Conservation (phyloP, 2,888 invertebrate genomes). For the Caenorhabditis plicata region DNA sequence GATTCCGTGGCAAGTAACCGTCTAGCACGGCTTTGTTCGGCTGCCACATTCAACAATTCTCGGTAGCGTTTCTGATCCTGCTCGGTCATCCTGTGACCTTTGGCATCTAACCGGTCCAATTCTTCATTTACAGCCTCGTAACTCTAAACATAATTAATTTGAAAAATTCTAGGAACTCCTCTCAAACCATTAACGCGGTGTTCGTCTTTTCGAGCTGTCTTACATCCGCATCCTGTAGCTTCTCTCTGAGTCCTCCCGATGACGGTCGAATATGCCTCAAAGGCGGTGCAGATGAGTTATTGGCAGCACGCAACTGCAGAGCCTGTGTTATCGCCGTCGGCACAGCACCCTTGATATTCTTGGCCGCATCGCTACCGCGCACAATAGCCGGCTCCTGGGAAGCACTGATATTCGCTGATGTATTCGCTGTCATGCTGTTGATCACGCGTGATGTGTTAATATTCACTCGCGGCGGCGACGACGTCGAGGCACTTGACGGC, state of each 20-base stretch:
- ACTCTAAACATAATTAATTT: constrained; percentile 17
- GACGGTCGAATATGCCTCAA: constrained; percentile 13
- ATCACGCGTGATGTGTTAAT: too few species aligned
- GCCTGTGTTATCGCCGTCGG: constrained; percentile 45
- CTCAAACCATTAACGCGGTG: constrained; percentile 24
- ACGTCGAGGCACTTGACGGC: constrained; percentile 9
- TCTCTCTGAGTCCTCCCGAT: constrained; percentile 17
- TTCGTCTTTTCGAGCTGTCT: constrained; percentile 35
- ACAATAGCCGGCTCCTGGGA: constrained; percentile 33
- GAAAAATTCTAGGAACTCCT: neutral
- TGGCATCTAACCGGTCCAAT: constrained; percentile 47
- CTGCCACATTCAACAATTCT: constrained; percentile 23
- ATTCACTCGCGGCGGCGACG: constrained; percentile 11
- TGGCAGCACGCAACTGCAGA: constrained; percentile 24
- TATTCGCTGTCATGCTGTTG: neutral
- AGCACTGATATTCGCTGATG: constrained; percentile 2
- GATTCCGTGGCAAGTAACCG: constrained; percentile 13
- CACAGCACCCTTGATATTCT: constrained; percentile 37
- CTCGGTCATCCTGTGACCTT: constrained; percentile 43
- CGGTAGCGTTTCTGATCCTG: constrained; percentile 38
- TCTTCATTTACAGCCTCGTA: constrained; percentile 52
- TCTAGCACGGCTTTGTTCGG: constrained; percentile 17
- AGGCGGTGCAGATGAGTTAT: constrained; percentile 5
- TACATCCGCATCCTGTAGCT: constrained; percentile 27
- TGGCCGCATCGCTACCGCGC: constrained; percentile 15